Conservation (phyloP, 2,888 invertebrate species). For the Xylophagus ater region DNA sequence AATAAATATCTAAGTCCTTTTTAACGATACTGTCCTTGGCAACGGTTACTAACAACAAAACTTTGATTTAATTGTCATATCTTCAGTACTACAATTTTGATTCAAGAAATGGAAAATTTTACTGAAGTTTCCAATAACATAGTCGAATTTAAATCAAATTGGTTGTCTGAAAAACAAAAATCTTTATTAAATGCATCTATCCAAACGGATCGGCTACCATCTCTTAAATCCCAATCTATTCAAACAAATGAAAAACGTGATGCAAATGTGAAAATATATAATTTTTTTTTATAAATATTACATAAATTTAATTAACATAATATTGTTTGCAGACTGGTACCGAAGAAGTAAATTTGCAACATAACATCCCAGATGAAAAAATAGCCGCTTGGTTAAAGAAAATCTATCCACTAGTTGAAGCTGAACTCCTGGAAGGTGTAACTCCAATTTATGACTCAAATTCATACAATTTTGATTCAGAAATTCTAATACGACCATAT, state of each 20-base stretch:
- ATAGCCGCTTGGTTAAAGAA: conserved; percentile 40
- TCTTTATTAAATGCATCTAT: conserved; percentile 29
- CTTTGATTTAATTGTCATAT: neutral
- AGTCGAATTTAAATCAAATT: conserved; percentile 41
- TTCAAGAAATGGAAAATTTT: conserved; percentile 37
- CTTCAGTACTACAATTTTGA: neutral
- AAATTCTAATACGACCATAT: conserved; percentile 28
- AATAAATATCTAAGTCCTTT: no score
- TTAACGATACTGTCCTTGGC: neutral
- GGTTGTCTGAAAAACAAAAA: conserved; percentile 34
- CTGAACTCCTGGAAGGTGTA: conserved; percentile 37
- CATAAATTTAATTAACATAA: no score
- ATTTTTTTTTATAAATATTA: no score
- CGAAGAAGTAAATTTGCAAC: no score
- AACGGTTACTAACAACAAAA: neutral
- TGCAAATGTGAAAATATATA: conserved; percentile 20
- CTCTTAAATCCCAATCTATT: conserved; percentile 20
- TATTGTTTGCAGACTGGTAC: no score
- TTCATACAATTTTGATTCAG: conserved; percentile 15
- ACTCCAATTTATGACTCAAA: conserved; percentile 24
- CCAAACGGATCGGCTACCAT: conserved; percentile 27
- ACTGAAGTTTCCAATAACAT: conserved; percentile 39
- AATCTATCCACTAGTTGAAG: conserved; percentile 40
- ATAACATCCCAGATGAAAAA: no score
- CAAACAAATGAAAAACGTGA: conserved; percentile 24